A percentile compares a stretch with the other conserved stretches of the same genome.
Conservation (phyloP, 2,113 vertebrate genomes). For the Dipodomys stephensi region DNA sequence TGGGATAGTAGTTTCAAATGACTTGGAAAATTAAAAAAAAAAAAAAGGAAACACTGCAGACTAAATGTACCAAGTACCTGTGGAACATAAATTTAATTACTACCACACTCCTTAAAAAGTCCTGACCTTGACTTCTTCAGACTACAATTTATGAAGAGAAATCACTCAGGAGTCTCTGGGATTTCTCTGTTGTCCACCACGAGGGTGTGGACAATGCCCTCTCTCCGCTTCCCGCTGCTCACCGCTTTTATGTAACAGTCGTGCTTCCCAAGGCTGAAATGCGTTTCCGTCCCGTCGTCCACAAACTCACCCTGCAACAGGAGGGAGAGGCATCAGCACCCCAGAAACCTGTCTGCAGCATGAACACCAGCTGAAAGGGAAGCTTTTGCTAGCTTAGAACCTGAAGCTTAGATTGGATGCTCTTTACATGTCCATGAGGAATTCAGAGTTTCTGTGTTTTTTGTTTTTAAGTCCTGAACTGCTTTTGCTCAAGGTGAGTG, state of each 20-base stretch:
- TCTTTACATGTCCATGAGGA: neutral
- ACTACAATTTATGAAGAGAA: conserved; percentile 63
- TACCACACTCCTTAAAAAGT: conserved; percentile 83
- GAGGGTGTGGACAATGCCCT: conserved; percentile 97
- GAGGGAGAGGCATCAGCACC: conserved; percentile 29
- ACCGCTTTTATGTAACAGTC: conserved; percentile 97
- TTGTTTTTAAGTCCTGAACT: no score
- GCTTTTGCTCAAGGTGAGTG: no score
- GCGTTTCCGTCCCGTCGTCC: conserved; percentile 98
- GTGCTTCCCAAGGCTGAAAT: conserved; percentile 94
- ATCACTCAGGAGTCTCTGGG: conserved; percentile 91
- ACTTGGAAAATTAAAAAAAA: conserved; percentile 69
- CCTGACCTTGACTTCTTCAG: conserved; percentile 69
- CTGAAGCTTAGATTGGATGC: neutral
- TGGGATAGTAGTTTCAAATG: conserved; percentile 77
- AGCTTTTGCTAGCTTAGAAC: neutral
- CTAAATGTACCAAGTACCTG: conserved; percentile 81
- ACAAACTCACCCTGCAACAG: conserved; percentile 96
- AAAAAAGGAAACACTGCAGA: conserved; percentile 80
- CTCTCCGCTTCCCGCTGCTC: conserved; percentile 96
- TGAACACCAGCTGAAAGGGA: neutral
- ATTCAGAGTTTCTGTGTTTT: neutral
- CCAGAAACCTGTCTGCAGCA: neutral
- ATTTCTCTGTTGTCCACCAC: conserved; percentile 95
- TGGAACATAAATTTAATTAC: conserved; percentile 77